Conservation (phyloP, 2,797 vertebrate genomes). For the Xenopus petersii region DNA sequence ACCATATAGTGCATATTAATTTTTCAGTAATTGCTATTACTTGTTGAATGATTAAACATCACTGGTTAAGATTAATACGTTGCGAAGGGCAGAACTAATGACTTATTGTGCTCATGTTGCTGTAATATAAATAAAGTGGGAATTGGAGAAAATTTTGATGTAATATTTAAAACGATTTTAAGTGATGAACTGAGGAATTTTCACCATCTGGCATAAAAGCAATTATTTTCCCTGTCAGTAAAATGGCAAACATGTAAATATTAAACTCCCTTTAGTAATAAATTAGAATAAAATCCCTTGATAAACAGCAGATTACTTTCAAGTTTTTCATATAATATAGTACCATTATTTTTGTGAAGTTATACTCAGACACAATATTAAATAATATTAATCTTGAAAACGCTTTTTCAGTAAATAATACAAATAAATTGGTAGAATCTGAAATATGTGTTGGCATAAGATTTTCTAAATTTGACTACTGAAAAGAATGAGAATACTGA, state of each 20-base stretch:
- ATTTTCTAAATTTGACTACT: too few relatives aligned
- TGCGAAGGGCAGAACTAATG: neutral
- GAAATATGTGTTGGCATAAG: too few relatives aligned
- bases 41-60: neutral
- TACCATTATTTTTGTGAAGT: too few relatives aligned
- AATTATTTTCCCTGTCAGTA: slow-evolving; percentile 1
- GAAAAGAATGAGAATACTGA: too few relatives aligned
- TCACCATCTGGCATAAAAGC: neutral
- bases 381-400: too few relatives aligned
- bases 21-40: neutral
- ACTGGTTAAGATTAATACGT: neutral
- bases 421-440: too few relatives aligned
- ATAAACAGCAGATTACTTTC: too few relatives aligned
- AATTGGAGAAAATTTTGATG: slow-evolving; percentile 2
- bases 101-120: neutral
- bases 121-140: neutral
- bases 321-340: too few relatives aligned
- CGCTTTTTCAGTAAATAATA: too few relatives aligned
- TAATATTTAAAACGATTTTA: slow-evolving; percentile 1
- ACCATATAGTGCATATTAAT: neutral
- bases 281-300: neutral
- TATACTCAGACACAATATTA: too few relatives aligned
- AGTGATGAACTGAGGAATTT: neutral
- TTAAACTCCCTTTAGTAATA: neutral
- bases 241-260: neutral